Evolutionary conservation across 2,113 vertebrate species (phyloP), one percentile per base, ranked within the genome.

Genomic region (Prunella fulvescens): DNA sequence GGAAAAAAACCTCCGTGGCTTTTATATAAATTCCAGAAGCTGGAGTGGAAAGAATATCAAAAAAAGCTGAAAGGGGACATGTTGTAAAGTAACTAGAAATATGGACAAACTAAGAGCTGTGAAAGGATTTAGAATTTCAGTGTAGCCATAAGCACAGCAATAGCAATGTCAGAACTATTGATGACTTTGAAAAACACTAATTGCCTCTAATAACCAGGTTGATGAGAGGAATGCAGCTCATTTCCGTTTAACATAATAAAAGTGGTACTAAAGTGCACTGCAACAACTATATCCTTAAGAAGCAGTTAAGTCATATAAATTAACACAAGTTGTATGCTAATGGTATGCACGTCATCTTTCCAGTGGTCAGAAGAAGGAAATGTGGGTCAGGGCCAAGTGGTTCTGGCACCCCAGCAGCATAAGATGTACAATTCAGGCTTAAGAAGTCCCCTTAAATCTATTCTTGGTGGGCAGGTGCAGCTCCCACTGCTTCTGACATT

Each of bases 1-100:
- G 85, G 69, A 95, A 93, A 93, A 67, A 92, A 92, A 83, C 22
- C 61, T 94, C 44, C 1, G 28, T 90, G 96, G 93, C 37, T 97
- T 98, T 97, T 95, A 95, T 88, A 89, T 71, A 95, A 97, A 97
- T 98, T 97, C 97, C 95, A 95, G 93, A 90, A 96, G 85, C 77
- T 71, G 78, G 73, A 97, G 87, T 90, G 93, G 92, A 96, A 97
- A 96, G 87, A 91, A 91, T 95, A 97, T 94, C 3, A 87, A 92
- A 93, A 86, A 96, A 93, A 79, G 11, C 58, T 95, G 94, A 74
- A 72, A 91, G 88, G 19, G 19, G 61, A 15, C 33, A 76, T 74
- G 66, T 54, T 94, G 76, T 97, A 95, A 97, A 97, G 85, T 60
- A 86, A 90, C 91, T 96, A 80, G 91, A 96, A 97, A 94, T 84